These are phyloP conservation scores for Gnathonemus echidnorhynchus DNA, from an alignment of 2,113 vertebrate species.

Conservation along the genomic window DNA sequence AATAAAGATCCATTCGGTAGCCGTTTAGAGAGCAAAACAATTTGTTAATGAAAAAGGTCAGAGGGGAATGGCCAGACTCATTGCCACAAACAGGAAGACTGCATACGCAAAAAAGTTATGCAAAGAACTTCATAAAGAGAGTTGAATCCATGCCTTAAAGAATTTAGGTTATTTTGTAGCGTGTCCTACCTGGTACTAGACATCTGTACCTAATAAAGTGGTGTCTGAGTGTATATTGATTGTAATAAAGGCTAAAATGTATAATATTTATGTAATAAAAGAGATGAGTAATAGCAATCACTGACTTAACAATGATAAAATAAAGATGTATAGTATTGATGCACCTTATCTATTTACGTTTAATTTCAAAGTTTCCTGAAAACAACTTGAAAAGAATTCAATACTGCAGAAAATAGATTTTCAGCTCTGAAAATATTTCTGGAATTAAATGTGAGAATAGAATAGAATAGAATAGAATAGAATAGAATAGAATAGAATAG, in stretches of 20 bases:
- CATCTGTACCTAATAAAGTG: not conserved
- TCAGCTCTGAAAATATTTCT: not conserved
- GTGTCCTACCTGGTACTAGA: not conserved
- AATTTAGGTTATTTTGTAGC: not conserved
- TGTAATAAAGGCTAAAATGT: not conserved
- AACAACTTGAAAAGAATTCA: not conserved
- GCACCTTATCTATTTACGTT: not conserved
- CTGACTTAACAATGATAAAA: not conserved
- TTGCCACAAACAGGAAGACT: not conserved
- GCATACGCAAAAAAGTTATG: not conserved
- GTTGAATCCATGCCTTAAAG: not conserved
- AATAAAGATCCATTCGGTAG: not conserved
- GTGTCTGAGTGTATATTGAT: not conserved
- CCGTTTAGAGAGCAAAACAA: not conserved
- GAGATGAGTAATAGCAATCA: not conserved
- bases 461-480: not conserved
- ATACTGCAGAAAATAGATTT: not conserved
- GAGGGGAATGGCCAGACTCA: not conserved
- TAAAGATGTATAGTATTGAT: not conserved
- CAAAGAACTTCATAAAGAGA: not conserved
- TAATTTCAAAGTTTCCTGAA: not conserved
- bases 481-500: not conserved
- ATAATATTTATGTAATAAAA: not conserved
- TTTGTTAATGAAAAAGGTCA: not conserved
- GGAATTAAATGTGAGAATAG: not conserved